Evolutionary conservation across 2,113 vertebrate species (phyloP), one percentile per base, ranked within the genome.

Genomic region (Lonchura striata): DNA sequence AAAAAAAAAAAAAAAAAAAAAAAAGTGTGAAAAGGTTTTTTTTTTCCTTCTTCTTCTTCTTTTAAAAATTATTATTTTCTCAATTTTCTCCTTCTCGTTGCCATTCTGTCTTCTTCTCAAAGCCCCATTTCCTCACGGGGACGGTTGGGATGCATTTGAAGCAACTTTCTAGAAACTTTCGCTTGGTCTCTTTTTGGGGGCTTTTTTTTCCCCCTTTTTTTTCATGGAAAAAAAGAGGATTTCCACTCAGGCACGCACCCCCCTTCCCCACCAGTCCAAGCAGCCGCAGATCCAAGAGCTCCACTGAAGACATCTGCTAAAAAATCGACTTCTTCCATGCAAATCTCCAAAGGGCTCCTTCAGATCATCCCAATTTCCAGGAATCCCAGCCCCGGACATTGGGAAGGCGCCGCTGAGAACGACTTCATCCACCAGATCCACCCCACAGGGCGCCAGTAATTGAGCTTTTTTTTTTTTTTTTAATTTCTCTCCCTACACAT

Each of bases 1-100:
- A 98, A 97, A 60, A 31, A n/a, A n/a, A n/a, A n/a, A n/a, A n/a
- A n/a, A n/a, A 97, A 98, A 97, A 98, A 97, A 96, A 97, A 96
- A 98, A 97, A 60, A 31, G 93, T 95, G 97, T 92, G 97, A 97
- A 98, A 94, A 94, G 92, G 20, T 15, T 63, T 85, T 80, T n/a
- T 27, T 28, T 27, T 13, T 47, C 39, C 4, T 13, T 11, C 3
- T 35, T 39, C 14, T 60, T 39, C 14, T 60, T 30, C 18, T 49
- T 42, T 59, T 19, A 19, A 60, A 25, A 60, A 69, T 82, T 70
- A 46, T 76, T 64, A 74, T 95, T 90, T 95, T 93, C 66, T 80
- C 37, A 0, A 0, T 50, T 68, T 71, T 27, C 17, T 69, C 28
- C 27, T 74, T 19, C 33, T 84, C 50, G 27, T 84, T 53, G 27